These are phyloP conservation scores for Idaea dimidiata DNA, from an alignment of 2,888 invertebrate genomes.

Conservation along the genomic window DNA sequence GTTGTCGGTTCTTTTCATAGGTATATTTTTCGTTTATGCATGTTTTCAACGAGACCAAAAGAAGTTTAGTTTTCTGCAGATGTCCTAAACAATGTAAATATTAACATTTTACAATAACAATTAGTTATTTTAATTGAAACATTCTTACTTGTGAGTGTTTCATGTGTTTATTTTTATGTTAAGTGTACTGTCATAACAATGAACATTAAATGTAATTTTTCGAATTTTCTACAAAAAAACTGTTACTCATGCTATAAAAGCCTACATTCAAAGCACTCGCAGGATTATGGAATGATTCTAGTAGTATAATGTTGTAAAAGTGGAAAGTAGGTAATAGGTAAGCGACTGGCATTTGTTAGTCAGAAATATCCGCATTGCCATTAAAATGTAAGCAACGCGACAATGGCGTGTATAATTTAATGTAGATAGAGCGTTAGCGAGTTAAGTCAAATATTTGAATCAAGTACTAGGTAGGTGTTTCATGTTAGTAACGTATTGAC, in stretches of 20 bases:
- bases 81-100: background rate
- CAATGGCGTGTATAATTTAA: constrained; percentile 9
- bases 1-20: constrained; percentile 56
- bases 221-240: background rate
- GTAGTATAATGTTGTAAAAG: constrained; percentile 2
- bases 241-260: constrained; percentile 5
- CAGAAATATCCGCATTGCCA: constrained; percentile 9
- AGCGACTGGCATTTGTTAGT: background rate
- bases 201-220: background rate
- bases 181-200: background rate
- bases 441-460: constrained; percentile 9
- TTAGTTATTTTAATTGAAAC: background rate
- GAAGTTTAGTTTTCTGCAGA: background rate
- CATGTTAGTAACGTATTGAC: background rate
- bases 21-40: constrained; percentile 47
- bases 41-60: constrained; percentile 44
- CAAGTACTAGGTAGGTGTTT: constrained; percentile 31
- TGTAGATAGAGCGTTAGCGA: constrained; percentile 12
- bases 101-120: background rate
- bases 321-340: constrained; percentile 8
- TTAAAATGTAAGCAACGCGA: constrained; percentile 12
- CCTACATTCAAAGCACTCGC: background rate
- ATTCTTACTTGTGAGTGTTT: background rate
- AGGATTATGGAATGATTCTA: constrained; percentile 13
- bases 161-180: background rate